A percentile compares a stretch with the other conserved stretches of the same genome.
Evolutionary conservation across 2,888 invertebrate genomes (phyloP).

Genomic region (Oeneis ivallda): DNA sequence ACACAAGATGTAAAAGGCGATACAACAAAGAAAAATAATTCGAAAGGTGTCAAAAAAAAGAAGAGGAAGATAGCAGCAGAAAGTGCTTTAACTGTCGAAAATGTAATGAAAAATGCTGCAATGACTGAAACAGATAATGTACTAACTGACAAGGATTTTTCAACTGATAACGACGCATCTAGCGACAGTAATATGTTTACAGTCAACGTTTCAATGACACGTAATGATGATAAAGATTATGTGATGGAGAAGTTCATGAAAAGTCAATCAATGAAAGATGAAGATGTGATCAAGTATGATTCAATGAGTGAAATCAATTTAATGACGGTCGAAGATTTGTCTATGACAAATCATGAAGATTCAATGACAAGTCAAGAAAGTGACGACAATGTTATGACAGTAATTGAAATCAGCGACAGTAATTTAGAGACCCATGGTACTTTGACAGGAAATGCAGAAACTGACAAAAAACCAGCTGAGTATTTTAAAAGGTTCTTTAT

Average conservation of each 20-base stretch:
- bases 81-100: neutral
- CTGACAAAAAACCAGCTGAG: neutral
- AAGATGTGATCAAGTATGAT: neutral
- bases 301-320: neutral
- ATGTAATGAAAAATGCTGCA: neutral
- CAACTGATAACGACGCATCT: neutral
- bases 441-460: neutral
- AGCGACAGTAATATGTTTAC: neutral
- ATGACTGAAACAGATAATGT: neutral
- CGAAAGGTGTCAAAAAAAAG: neutral
- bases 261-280: neutral
- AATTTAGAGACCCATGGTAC: neutral
- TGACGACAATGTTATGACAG: neutral
- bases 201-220: neutral
- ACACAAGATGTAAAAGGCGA: neutral
- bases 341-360: no score
- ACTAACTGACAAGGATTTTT: neutral
- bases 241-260: neutral
- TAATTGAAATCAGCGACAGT: neutral
- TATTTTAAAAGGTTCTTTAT: slow-evolving; percentile 37
- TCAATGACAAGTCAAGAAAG: neutral
- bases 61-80: neutral
- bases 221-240: neutral
- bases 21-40: neutral
- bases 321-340: neutral